phyloP scores from a whole-genome alignment of 2,888 invertebrate species.

The Idaea straminata region DNA sequence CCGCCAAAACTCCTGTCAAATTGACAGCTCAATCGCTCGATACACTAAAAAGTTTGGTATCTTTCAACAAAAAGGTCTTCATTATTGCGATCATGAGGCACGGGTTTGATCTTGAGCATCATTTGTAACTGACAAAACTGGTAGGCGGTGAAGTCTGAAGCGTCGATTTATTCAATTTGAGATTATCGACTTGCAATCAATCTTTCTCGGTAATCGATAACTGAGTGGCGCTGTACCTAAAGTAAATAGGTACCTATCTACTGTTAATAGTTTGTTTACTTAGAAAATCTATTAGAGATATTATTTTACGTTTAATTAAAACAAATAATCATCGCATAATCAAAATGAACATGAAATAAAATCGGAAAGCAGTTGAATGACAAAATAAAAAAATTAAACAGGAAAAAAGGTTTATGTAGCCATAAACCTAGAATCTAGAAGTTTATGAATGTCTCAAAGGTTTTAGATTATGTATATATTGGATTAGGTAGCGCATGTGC shows the following conservation, averaged over 20 bases:
- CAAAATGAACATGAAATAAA: too few relatives aligned
- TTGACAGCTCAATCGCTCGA: conserved; percentile 18
- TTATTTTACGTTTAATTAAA: not conserved
- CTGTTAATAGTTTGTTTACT: not conserved
- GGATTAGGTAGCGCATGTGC: too few relatives aligned
- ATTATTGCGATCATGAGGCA: not conserved
- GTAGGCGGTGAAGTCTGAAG: conserved; percentile 28
- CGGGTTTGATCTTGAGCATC: conserved; percentile 24
- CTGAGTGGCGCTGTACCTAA: conserved; percentile 17
- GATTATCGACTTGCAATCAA: conserved; percentile 39
- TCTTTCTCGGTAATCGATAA: conserved; percentile 28
- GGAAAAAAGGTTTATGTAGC: too few relatives aligned
- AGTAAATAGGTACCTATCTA: not conserved
- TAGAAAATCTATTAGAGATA: not conserved
- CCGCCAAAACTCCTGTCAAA: conserved; percentile 14
- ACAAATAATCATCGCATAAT: not conserved
- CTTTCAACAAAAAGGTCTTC: conserved; percentile 3
- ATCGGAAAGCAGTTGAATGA: too few relatives aligned
- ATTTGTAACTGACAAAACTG: conserved; percentile 48
- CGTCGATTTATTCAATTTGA: conserved; percentile 37
- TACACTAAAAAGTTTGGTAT: not conserved
- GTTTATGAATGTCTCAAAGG: too few relatives aligned
- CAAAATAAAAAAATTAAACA: too few relatives aligned
- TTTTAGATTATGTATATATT: too few relatives aligned
- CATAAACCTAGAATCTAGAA: too few relatives aligned